Percentiles rank a stretch among this genome's conserved stretches.
Conservation (phyloP, 2,888 invertebrate species). For the Orthonychiurus folsomi region DNA sequence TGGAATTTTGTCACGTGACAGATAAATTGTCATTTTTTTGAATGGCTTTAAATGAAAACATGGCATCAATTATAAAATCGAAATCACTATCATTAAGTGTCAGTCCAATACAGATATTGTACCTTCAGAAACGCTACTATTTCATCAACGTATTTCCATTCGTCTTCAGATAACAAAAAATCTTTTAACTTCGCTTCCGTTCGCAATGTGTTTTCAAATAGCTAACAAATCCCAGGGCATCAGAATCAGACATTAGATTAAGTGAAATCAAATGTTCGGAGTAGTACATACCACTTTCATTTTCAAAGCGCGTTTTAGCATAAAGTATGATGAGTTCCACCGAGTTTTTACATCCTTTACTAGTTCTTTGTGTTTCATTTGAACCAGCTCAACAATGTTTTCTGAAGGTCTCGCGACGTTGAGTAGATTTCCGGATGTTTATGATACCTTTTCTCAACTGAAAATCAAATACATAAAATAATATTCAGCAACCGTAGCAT, state of each 20-base stretch:
- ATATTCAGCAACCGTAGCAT: no score
- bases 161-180: constrained; percentile 5
- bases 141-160: constrained; percentile 13
- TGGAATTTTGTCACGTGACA: constrained; percentile 13
- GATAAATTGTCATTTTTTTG: constrained; percentile 9
- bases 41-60: constrained; percentile 15
- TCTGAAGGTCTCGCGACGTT: constrained; percentile 1
- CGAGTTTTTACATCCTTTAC: background rate
- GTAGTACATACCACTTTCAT: no score
- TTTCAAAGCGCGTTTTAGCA: background rate
- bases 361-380: constrained; percentile 1
- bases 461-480: no score
- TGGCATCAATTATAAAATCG: background rate
- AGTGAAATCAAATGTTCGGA: no score
- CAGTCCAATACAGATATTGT: background rate
- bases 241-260: no score
- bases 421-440: background rate
- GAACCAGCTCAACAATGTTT: background rate
- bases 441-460: background rate
- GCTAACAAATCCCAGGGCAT: no score
- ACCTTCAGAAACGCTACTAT: constrained; percentile 9
- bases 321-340: constrained; percentile 7
- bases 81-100: background rate
- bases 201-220: constrained; percentile 5
- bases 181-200: background rate